Evolutionary conservation across 1,140 invertebrate species (phyloP).

Genomic region (Zaprionus taronus): DNA sequence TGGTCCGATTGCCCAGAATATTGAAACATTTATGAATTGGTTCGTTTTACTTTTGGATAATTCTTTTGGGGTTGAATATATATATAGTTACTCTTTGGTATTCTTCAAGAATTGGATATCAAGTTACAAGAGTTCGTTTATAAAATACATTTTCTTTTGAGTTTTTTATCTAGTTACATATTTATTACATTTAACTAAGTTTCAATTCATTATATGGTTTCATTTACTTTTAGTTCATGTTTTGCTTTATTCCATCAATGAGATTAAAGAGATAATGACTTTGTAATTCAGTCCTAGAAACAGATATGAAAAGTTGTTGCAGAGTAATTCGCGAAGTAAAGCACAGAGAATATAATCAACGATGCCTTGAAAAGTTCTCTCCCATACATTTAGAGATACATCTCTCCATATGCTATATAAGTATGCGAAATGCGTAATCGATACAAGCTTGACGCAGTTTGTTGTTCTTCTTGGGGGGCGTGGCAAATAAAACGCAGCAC

Average conservation of each 20-base stretch:
- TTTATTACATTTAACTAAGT: slow-evolving; percentile 4
- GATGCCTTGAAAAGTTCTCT: neutral
- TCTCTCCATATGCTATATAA: slow-evolving; percentile 1
- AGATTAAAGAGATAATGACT: slow-evolving; percentile 17
- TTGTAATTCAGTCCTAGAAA: slow-evolving; percentile 62
- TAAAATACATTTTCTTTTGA: slow-evolving; percentile 5
- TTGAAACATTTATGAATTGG: slow-evolving; percentile 74
- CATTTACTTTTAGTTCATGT: neutral
- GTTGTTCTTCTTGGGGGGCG: slow-evolving; percentile 2
- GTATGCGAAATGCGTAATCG: slow-evolving; percentile 8
- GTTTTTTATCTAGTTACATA: slow-evolving; percentile 11
- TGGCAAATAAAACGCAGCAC: neutral
- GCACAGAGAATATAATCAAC: slow-evolving; percentile 7
- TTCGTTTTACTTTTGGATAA: slow-evolving; percentile 47
- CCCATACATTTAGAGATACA: neutral
- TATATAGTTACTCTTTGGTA: slow-evolving; percentile 7
- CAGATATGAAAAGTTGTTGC: slow-evolving; percentile 62
- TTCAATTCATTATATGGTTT: neutral
- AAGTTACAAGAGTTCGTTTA: neutral
- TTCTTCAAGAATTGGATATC: slow-evolving; percentile 1
- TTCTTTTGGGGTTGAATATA: slow-evolving; percentile 22
- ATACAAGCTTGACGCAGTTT: neutral
- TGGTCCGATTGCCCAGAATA: slow-evolving; percentile 74
- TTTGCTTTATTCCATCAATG: neutral
- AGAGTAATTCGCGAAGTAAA: slow-evolving; percentile 17